Conservation (phyloP, 2,888 invertebrate genomes). For the Gastrophysa polygoni region DNA sequence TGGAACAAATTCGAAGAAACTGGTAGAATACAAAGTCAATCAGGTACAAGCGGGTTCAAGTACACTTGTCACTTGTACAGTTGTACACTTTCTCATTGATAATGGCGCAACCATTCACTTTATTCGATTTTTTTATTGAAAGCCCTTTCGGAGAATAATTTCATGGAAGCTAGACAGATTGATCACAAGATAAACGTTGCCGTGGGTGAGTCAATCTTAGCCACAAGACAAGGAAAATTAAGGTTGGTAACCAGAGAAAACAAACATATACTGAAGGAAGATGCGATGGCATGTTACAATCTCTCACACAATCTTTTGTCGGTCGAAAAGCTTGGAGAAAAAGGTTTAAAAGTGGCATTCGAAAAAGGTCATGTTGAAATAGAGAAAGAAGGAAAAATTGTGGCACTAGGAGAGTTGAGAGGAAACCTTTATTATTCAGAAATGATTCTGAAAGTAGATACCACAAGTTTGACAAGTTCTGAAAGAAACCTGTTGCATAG, state of each 20-base stretch:
- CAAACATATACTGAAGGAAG: conserved; percentile 18
- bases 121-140: no score
- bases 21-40: conserved; percentile 8
- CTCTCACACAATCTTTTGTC: conserved; percentile 35
- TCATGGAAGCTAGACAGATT: conserved; percentile 22
- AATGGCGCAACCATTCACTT: conserved; percentile 39
- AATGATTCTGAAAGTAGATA: neutral
- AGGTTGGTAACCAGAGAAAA: conserved; percentile 26
- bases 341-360: conserved; percentile 31
- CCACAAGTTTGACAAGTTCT: neutral
- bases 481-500: conserved; percentile 32
- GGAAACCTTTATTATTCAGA: neutral
- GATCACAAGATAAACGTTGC: conserved; percentile 35
- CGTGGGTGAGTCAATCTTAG: conserved; percentile 29
- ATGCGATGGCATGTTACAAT: conserved; percentile 33
- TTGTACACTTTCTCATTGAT: conserved; percentile 35
- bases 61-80: conserved; percentile 26
- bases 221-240: conserved; percentile 33
- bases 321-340: conserved; percentile 34
- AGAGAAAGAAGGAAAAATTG: neutral
- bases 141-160: conserved; percentile 23
- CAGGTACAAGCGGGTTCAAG: neutral
- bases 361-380: conserved; percentile 12
- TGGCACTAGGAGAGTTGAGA: neutral
- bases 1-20: neutral